Evolutionary conservation across 2,888 invertebrate genomes (phyloP).

Genomic region (Endotricha flammealis): DNA sequence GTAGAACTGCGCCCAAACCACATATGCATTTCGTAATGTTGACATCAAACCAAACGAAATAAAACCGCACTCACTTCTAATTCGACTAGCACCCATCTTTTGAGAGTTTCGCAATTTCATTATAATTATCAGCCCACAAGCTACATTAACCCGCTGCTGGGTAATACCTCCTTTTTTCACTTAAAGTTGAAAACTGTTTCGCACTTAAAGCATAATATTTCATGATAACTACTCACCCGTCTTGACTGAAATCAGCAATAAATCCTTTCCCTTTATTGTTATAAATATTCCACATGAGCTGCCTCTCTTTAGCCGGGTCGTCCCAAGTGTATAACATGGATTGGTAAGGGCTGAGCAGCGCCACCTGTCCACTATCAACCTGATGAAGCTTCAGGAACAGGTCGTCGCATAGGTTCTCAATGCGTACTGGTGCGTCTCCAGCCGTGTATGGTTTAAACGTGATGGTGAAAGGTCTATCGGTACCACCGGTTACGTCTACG

Average conservation of each 20-base stretch:
- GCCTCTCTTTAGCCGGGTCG: conserved; percentile 85
- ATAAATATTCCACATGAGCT: conserved; percentile 89
- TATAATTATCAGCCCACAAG: too few species aligned
- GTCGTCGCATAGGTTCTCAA: conserved; percentile 91
- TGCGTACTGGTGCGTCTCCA: conserved; percentile 89
- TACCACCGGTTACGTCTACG: conserved; percentile 86
- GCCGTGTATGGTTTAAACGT: conserved; percentile 84
- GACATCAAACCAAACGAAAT: too few species aligned
- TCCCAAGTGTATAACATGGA: conserved; percentile 91
- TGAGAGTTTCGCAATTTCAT: too few species aligned
- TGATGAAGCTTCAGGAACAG: conserved; percentile 89
- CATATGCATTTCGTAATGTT: too few species aligned
- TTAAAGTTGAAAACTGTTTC: too few species aligned
- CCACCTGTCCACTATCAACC: conserved; percentile 76
- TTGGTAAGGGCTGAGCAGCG: conserved; percentile 85
- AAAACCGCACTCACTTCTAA: too few species aligned
- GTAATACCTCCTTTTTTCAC: too few species aligned
- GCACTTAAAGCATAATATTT: too few species aligned
- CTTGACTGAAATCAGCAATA: conserved; percentile 84
- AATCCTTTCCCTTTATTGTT: conserved; percentile 87
- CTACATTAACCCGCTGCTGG: too few species aligned
- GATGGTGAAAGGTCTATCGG: conserved; percentile 84
- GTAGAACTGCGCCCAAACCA: too few species aligned
- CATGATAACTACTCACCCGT: conserved; percentile 57
- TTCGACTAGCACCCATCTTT: too few species aligned